Conservation (phyloP, 2,888 invertebrate species). For the Diarsia mendica region DNA sequence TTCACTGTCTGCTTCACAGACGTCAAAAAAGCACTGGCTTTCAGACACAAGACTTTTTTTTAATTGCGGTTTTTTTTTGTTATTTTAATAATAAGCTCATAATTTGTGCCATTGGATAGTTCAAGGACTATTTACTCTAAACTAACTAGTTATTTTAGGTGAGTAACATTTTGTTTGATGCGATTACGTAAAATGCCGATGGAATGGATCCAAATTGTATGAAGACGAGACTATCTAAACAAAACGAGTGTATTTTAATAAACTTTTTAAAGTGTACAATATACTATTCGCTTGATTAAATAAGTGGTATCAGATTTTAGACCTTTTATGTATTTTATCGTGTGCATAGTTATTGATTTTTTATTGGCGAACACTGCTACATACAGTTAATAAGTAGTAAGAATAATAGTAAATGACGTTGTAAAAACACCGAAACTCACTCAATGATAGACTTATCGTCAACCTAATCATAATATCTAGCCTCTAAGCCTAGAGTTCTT, state of each 20-base stretch:
- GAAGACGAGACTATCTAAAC: neutral
- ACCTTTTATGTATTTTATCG: neutral
- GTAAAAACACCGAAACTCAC: neutral
- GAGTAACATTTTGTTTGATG: conserved; percentile 37
- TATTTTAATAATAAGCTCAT: neutral
- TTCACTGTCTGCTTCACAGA: neutral
- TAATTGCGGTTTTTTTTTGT: neutral
- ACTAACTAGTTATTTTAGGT: conserved; percentile 12
- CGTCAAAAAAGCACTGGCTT: conserved; percentile 24
- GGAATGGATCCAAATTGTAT: conserved; percentile 11
- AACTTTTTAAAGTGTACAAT: neutral
- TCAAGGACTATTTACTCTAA: neutral
- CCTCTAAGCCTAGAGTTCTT: neutral
- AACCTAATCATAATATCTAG: neutral
- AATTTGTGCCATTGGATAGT: neutral
- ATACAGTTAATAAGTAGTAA: neutral
- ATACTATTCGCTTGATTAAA: neutral
- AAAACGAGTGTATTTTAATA: neutral
- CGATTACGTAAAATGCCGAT: conserved; percentile 58
- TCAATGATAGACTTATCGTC: neutral
- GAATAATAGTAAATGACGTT: neutral
- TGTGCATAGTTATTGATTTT: conserved; percentile 39
- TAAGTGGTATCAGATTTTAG: neutral
- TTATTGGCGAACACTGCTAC: neutral
- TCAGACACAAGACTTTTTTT: neutral